phyloP scores from a whole-genome alignment of 2,113 vertebrate genomes.

The Bettongia penicillata region DNA sequence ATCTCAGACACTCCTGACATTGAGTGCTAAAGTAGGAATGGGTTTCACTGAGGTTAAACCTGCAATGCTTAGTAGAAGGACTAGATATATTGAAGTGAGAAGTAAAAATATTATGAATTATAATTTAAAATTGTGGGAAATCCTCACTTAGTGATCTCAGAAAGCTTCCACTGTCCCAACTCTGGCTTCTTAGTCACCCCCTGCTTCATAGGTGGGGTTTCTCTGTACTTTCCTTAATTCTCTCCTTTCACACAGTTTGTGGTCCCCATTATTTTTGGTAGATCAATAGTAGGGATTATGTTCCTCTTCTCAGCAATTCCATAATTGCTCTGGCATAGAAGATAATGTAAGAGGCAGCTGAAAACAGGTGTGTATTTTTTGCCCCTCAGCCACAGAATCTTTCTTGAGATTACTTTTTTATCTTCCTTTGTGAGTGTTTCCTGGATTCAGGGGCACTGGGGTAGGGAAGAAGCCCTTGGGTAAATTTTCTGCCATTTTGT shows the following conservation, averaged over 20 bases:
- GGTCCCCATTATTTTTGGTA: constrained; percentile 33
- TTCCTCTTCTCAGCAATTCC: constrained; percentile 53
- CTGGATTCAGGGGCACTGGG: not conserved
- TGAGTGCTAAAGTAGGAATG: not conserved
- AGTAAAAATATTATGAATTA: not conserved
- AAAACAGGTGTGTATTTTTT: not conserved
- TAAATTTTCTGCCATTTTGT: not conserved
- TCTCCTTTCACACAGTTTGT: constrained; percentile 1
- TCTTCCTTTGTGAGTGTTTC: not conserved
- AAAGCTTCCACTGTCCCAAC: not conserved
- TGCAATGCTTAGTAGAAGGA: not conserved
- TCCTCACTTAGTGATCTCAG: not conserved
- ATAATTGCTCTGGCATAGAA: constrained; percentile 13
- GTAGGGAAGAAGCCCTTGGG: not conserved
- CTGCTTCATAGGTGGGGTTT: not conserved
- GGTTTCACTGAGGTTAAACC: not conserved
- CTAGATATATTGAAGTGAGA: not conserved
- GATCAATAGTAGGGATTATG: constrained; percentile 54
- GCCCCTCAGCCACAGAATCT: not conserved
- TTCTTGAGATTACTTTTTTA: not conserved
- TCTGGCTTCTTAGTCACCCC: not conserved
- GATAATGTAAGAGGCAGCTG: not conserved
- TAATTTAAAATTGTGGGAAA: not conserved
- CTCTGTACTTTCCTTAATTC: constrained; percentile 6
- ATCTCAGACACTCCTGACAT: not conserved